phyloP scores from a whole-genome alignment of 92 coral and sea anemone genomes.

The Isaurus tuberculatus region DNA sequence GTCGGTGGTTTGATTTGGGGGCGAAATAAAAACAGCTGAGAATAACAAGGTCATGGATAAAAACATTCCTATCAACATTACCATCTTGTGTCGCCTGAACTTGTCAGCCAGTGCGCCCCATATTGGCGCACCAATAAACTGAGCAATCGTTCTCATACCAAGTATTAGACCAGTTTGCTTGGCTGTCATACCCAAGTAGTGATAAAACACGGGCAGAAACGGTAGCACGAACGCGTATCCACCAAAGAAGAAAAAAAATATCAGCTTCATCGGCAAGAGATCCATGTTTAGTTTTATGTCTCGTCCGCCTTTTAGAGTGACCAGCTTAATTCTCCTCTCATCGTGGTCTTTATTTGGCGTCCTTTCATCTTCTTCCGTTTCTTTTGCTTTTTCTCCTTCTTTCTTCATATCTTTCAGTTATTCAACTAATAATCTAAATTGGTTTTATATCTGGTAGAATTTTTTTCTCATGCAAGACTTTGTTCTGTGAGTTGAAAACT shows the following conservation, averaged over 20 bases:
- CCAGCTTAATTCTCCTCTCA: not conserved
- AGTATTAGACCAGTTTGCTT: slow-evolving; percentile 67
- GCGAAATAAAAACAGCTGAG: slow-evolving; percentile 66
- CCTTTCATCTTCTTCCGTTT: not conserved
- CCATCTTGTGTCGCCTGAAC: slow-evolving; percentile 64
- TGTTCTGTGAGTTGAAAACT: not conserved
- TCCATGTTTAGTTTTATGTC: slow-evolving; percentile 18
- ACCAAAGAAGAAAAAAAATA: slow-evolving; percentile 69
- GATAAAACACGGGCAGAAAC: slow-evolving; percentile 73
- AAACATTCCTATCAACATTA: slow-evolving; percentile 57
- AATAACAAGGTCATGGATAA: slow-evolving; percentile 59
- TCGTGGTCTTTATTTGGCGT: not conserved
- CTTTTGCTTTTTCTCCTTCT: not conserved
- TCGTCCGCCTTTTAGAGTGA: not conserved
- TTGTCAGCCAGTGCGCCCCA: slow-evolving; percentile 78
- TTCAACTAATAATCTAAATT: not conserved
- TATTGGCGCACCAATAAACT: slow-evolving; percentile 72
- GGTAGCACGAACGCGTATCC: slow-evolving; percentile 66
- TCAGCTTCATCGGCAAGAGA: slow-evolving; percentile 68
- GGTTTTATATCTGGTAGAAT: not conserved
- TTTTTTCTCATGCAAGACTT: not conserved
- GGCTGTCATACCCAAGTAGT: slow-evolving; percentile 74
- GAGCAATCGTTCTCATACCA: slow-evolving; percentile 74
- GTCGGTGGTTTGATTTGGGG: not conserved
- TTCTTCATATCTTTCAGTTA: not conserved